Conservation (phyloP, 2,113 vertebrate genomes). For the Cyanocitta stelleri region DNA sequence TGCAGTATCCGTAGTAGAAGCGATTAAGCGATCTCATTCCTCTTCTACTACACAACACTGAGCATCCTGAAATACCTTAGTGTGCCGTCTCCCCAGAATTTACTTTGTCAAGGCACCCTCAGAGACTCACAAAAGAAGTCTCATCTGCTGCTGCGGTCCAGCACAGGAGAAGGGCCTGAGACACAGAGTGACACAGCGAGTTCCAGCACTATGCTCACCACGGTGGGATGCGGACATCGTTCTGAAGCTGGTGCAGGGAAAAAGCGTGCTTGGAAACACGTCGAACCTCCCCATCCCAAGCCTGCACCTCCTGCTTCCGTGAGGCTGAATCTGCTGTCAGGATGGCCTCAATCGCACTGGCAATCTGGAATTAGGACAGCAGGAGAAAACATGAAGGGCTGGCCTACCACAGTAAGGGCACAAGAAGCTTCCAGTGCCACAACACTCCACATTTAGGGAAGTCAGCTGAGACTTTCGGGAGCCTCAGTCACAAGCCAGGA, state of each 20-base stretch:
- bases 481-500: background rate
- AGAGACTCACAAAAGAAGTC: background rate
- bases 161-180: background rate
- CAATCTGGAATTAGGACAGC: slow-evolving; percentile 75
- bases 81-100: background rate
- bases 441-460: background rate
- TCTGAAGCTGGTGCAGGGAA: slow-evolving; percentile 91
- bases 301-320: slow-evolving; percentile 90
- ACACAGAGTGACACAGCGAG: background rate
- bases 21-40: background rate
- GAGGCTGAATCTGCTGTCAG: slow-evolving; percentile 93
- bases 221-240: slow-evolving; percentile 90
- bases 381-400: background rate
- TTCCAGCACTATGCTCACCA: slow-evolving; percentile 75
- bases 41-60: background rate
- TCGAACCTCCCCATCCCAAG: slow-evolving; percentile 96
- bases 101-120: background rate
- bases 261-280: slow-evolving; percentile 90
- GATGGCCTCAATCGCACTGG: slow-evolving; percentile 86
- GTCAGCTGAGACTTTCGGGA: fast-evolving
- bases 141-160: background rate
- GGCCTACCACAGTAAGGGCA: background rate
- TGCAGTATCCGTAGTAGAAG: fast-evolving
- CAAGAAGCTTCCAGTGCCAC: background rate
- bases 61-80: background rate